Evolutionary conservation across 2,113 vertebrate species (phyloP).

Genomic region (Dicaeum eximium): DNA sequence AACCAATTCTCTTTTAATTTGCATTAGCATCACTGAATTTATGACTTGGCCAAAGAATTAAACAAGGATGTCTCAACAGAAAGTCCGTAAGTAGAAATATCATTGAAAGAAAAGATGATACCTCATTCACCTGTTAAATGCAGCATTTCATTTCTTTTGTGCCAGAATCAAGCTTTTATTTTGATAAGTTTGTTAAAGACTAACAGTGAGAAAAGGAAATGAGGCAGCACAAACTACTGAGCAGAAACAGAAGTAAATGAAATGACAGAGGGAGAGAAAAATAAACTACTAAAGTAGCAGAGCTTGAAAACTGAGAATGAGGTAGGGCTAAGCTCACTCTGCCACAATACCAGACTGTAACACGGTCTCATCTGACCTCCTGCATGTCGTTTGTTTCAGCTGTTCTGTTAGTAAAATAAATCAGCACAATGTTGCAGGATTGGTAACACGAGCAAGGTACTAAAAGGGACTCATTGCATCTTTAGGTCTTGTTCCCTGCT

Average conservation of each 20-base stretch:
- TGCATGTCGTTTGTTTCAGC: neutral
- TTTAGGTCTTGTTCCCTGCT: neutral
- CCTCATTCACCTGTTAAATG: neutral
- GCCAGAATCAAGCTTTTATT: slow-evolving; percentile 67
- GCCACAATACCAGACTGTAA: neutral
- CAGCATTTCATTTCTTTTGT: neutral
- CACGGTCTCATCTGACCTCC: neutral
- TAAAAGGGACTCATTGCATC: neutral
- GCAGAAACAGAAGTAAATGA: slow-evolving; percentile 62
- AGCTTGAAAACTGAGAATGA: slow-evolving; percentile 60
- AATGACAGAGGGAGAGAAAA: slow-evolving; percentile 52
- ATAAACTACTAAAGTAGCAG: slow-evolving; percentile 54
- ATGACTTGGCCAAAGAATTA: neutral
- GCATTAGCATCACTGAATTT: neutral
- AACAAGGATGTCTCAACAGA: neutral
- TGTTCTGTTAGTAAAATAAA: neutral
- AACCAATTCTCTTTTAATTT: neutral
- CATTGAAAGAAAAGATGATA: neutral
- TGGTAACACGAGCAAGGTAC: neutral
- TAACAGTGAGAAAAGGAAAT: slow-evolving; percentile 61
- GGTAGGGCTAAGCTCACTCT: neutral
- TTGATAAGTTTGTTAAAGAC: slow-evolving; percentile 72
- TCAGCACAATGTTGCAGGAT: neutral
- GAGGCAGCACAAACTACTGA: slow-evolving; percentile 62
- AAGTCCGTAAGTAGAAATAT: neutral